Evolutionary conservation across 1,140 invertebrate species (phyloP).

Genomic region (Nebria ingens): DNA sequence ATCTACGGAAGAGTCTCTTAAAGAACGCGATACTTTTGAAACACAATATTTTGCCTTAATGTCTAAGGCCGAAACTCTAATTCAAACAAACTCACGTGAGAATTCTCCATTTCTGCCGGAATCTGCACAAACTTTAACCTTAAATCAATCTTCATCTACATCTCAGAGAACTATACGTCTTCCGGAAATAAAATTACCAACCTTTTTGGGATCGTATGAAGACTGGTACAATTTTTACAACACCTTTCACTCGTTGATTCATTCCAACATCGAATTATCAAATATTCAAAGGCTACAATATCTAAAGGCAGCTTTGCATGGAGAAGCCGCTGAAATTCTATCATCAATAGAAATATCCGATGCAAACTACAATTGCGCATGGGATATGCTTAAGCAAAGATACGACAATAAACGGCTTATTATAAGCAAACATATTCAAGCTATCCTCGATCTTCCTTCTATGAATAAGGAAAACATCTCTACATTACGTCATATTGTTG

Average conservation of each 20-base stretch:
- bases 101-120: background rate
- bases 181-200: slow-evolving; percentile 23
- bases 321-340: slow-evolving; percentile 25
- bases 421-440: slow-evolving; percentile 28
- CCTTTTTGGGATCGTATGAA: slow-evolving; percentile 25
- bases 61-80: background rate
- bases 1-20: background rate
- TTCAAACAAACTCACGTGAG: background rate
- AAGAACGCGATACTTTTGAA: background rate
- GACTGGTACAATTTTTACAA: slow-evolving; percentile 27
- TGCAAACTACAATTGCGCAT: slow-evolving; percentile 30
- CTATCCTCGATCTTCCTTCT: slow-evolving; percentile 22
- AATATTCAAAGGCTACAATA: slow-evolving; percentile 27
- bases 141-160: too few relatives aligned
- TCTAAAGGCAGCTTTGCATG: slow-evolving; percentile 23
- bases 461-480: slow-evolving; percentile 22
- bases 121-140: background rate
- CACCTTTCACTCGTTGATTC: slow-evolving; percentile 24
- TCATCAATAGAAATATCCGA: slow-evolving; percentile 24
- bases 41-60: background rate
- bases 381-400: slow-evolving; percentile 27
- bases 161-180: too few relatives aligned
- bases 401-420: slow-evolving; percentile 31
- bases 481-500: slow-evolving; percentile 16
- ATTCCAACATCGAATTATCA: slow-evolving; percentile 20